phyloP scores from a whole-genome alignment of 2,113 vertebrate genomes.

The Dasyornis broadbenti region DNA sequence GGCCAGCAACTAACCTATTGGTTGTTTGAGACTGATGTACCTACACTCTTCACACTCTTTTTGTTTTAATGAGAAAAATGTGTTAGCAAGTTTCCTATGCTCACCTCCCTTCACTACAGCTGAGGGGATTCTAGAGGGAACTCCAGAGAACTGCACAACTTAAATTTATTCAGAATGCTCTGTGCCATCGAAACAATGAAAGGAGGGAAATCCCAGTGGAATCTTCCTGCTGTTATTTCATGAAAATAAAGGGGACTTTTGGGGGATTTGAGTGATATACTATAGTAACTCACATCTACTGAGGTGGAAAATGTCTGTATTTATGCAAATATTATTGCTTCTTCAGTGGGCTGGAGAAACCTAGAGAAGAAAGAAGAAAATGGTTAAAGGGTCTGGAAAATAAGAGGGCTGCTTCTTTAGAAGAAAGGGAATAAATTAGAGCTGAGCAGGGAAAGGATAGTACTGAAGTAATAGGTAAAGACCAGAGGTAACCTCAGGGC shows the following conservation, averaged over 20 bases:
- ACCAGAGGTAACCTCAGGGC: background rate
- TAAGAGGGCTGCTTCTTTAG: background rate
- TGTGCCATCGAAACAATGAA: background rate
- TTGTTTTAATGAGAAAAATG: background rate
- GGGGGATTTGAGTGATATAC: background rate
- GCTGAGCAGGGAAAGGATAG: background rate
- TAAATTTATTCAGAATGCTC: background rate
- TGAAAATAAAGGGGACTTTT: background rate
- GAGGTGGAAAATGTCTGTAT: background rate
- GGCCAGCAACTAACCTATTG: background rate
- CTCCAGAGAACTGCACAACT: background rate
- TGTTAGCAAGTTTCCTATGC: background rate
- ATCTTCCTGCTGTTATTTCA: background rate
- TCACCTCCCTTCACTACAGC: background rate
- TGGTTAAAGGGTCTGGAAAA: background rate
- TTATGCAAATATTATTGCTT: background rate
- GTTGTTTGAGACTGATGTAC: background rate
- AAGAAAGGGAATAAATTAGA: background rate
- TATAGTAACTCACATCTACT: background rate
- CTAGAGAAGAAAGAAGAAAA: background rate
- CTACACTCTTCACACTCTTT: accelerated
- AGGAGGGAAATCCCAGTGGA: background rate
- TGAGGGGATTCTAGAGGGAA: background rate
- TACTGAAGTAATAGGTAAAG: background rate
- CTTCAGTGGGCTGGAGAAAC: background rate